These are phyloP conservation scores for Arbacia lixula DNA, from an alignment of 53 echinoderm and acorn worm genomes.

Conservation along the genomic window DNA sequence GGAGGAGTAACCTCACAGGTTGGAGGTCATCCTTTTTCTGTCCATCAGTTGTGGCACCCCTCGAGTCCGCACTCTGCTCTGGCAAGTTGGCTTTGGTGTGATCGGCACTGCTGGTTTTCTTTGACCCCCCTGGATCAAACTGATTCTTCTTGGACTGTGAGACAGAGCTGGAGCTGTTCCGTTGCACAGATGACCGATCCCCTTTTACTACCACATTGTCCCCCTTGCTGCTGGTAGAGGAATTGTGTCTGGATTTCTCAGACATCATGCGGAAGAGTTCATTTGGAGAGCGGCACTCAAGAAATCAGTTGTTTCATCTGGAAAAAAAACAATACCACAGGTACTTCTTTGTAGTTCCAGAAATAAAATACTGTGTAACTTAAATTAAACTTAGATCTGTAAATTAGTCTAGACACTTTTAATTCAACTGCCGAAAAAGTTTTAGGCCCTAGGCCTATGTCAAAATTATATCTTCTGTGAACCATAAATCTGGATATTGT, in stretches of 20 bases:
- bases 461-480: no score
- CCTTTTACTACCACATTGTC: neutral
- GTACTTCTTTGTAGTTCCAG: no score
- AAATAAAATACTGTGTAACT: no score
- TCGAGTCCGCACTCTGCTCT: neutral
- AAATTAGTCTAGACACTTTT: no score
- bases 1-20: conserved; percentile 73
- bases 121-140: conserved; percentile 65
- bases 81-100: neutral
- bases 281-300: neutral
- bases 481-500: no score
- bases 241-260: neutral
- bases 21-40: conserved; percentile 15
- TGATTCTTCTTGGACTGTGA: conserved; percentile 52
- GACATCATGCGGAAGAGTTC: neutral
- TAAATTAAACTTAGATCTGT: no score
- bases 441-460: no score
- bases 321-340: no score
- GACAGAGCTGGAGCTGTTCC: neutral
- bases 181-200: conserved; percentile 3
- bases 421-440: no score
- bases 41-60: neutral
- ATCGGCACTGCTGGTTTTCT: conserved; percentile 1
- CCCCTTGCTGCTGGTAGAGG: neutral
- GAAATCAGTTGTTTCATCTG: conserved; percentile 1